Evolutionary conservation across 2,113 vertebrate genomes (phyloP), one percentile per base, ranked within the genome.

Genomic region (Ptilorrhoa leucosticta): DNA sequence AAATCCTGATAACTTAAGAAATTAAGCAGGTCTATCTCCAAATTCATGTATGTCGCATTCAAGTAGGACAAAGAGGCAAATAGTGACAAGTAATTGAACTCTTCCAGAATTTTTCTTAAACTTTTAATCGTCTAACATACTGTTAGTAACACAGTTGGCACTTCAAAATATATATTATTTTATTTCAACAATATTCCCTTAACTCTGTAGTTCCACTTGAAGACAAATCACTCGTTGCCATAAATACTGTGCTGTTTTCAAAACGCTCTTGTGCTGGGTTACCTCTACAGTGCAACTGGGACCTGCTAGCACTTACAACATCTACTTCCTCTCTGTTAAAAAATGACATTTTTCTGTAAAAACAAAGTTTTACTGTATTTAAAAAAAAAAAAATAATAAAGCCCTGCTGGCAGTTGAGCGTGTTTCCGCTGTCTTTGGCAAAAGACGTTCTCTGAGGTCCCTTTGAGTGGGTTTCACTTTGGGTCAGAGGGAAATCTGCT

Each of bases 161-260:
- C 45, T 93, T 92, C 51, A 82, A 97, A 92, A 94, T 68, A 97
- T 97, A 94, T 96, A 96, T 96, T 96, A 94, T 92, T 94, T 92
- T 50, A 66, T 94, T 87, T 91, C 76, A 48, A 90, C 73, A 93
- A 68, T 24, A 92, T 83, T 89, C 44, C 82, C 70, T 76, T 94
- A 92, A 81, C 19, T 93, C 81, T 85, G 56, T 51, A 92, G 78
- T 15, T 95, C 37, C 82, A 33, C 56, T 78, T 35, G 56, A 56
- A 47, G 71, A 51, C 82, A 86, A 87, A 44, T 69, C 37, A 79
- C 79, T 73, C 3, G 12, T 51, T 91, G 88, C 72, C 88, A 96
- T 90, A 96, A 97, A 96, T 93, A 84, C 44, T 11, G 48, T 15
- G 69, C 16, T 87, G 82, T 68, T 92, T 79, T 83, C 84, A 48